Evolutionary conservation across 2,888 invertebrate genomes (phyloP).

Genomic region (Drosophila phalerata): DNA sequence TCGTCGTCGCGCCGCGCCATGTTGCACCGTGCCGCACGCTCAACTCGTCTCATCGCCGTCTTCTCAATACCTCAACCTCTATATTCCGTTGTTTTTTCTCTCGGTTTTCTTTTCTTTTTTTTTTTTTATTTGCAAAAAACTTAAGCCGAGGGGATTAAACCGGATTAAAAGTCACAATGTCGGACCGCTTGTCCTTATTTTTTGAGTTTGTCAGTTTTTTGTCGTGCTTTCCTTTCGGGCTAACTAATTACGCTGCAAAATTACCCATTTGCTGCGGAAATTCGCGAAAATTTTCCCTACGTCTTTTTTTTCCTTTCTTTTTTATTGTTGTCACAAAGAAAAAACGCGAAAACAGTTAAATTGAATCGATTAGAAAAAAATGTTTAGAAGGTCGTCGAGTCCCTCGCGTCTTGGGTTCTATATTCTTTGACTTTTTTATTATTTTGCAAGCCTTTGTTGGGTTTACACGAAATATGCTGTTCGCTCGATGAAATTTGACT

Average conservation of each 20-base stretch:
- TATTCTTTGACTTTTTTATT: slow-evolving; percentile 68
- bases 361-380: slow-evolving; percentile 77
- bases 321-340: slow-evolving; percentile 42
- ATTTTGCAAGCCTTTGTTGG: slow-evolving; percentile 70
- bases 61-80: slow-evolving; percentile 28
- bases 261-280: slow-evolving; percentile 77
- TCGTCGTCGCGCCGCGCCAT: slow-evolving; percentile 52
- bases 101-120: slow-evolving; percentile 13
- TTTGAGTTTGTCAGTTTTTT: slow-evolving; percentile 39
- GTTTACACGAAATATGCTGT: slow-evolving; percentile 50
- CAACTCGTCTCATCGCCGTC: slow-evolving; percentile 36
- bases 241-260: slow-evolving; percentile 74
- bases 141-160: slow-evolving; percentile 78
- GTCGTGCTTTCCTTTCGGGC: slow-evolving; percentile 63
- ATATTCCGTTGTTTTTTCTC: slow-evolving; percentile 28
- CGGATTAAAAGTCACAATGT: slow-evolving; percentile 76
- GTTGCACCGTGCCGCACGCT: slow-evolving; percentile 24
- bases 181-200: slow-evolving; percentile 65
- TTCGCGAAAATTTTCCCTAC: slow-evolving; percentile 65
- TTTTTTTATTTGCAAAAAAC: slow-evolving; percentile 72
- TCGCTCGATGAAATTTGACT: slow-evolving; percentile 33
- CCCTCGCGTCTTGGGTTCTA: slow-evolving; percentile 40
- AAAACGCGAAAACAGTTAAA: slow-evolving; percentile 68
- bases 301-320: slow-evolving; percentile 36
- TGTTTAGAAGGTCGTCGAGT: slow-evolving; percentile 36